phyloP scores from a whole-genome alignment of 2,113 vertebrate species.

The Zosterops borbonicus region DNA sequence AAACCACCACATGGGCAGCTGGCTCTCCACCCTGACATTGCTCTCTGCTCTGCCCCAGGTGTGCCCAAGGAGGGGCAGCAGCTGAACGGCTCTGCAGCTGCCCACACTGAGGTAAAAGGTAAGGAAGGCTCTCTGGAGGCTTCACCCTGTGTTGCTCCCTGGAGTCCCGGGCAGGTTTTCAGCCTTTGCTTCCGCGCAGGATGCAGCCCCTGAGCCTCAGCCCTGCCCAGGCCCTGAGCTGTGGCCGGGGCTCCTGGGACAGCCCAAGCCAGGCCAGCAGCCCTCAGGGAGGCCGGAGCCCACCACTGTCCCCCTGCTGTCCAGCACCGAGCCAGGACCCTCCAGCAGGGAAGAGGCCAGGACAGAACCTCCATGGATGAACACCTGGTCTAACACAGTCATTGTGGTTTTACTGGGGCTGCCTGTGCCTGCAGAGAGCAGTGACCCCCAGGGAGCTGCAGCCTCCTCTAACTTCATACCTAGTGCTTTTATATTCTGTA shows the following conservation, averaged over 20 bases:
- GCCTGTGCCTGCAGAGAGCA: accelerated
- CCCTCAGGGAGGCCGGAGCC: neutral
- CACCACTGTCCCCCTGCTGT: neutral
- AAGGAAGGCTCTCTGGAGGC: neutral
- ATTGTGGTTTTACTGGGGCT: neutral
- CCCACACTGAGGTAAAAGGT: constrained; percentile 52
- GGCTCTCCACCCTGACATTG: too few relatives aligned
- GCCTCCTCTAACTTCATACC: neutral
- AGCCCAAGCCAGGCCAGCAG: neutral
- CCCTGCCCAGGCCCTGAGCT: neutral
- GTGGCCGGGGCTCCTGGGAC: neutral
- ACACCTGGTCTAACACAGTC: neutral
- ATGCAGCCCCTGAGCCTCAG: neutral
- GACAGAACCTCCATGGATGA: neutral
- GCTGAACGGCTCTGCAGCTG: constrained; percentile 53
- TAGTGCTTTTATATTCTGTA: constrained; percentile 23
- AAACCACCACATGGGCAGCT: neutral
- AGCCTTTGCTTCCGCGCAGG: neutral
- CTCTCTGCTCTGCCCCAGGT: constrained; percentile 30
- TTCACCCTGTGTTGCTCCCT: neutral
- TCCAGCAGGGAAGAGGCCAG: neutral
- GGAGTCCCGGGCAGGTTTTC: neutral
- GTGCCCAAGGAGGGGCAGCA: constrained; percentile 61
- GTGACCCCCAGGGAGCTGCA: neutral
- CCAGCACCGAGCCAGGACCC: neutral